A percentile compares a stretch with the other conserved stretches of the same genome.
Conservation (phyloP, 2,113 vertebrate species). For the Platysternon megacephalum region DNA sequence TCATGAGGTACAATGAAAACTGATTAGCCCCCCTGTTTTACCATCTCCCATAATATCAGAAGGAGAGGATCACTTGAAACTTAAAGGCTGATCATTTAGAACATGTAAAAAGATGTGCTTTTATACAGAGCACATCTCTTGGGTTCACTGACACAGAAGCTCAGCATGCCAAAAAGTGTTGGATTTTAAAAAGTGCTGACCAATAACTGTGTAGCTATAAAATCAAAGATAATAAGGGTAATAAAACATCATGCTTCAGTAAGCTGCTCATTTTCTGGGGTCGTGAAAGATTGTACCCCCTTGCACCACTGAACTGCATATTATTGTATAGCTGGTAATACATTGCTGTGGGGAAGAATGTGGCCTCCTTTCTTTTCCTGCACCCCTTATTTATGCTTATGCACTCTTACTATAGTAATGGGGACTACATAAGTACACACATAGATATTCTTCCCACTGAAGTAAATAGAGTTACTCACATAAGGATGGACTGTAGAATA, state of each 20-base stretch:
- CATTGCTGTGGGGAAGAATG: not conserved
- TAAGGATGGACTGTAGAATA: not conserved
- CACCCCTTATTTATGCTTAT: not conserved
- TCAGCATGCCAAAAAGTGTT: not conserved
- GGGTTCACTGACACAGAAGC: not conserved
- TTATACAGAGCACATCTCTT: not conserved
- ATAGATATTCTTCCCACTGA: accelerated
- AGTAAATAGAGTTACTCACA: not conserved
- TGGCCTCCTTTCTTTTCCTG: not conserved
- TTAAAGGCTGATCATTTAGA: not conserved
- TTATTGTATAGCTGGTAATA: not conserved
- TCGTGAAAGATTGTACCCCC: not conserved
- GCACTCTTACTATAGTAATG: not conserved
- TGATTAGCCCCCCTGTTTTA: accelerated
- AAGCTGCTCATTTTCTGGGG: not conserved
- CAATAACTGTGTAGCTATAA: not conserved
- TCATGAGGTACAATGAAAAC: not conserved
- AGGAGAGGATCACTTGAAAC: not conserved
- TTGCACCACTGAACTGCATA: accelerated
- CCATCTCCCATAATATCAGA: accelerated
- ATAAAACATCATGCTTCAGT: not conserved
- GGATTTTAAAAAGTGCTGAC: not conserved
- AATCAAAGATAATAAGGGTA: not conserved
- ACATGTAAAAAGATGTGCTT: not conserved
- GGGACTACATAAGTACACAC: accelerated